These are phyloP conservation scores for Tenthredo mesomela DNA, from an alignment of 2,888 invertebrate genomes.

Conservation along the genomic window DNA sequence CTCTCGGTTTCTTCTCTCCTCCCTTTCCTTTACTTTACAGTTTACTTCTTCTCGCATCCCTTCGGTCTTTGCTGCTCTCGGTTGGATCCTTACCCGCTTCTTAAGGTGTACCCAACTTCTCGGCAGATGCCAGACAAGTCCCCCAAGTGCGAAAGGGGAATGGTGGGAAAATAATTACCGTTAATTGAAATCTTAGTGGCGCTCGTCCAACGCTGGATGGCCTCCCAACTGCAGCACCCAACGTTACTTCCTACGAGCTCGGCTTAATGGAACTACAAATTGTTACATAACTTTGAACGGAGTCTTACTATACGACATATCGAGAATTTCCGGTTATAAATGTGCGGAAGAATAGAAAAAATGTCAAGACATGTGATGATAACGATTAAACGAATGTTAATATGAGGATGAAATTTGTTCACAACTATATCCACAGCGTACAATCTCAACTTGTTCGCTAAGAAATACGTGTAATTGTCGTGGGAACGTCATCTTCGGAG, in stretches of 20 bases:
- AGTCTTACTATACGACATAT: neutral
- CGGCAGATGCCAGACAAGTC: constrained; percentile 47
- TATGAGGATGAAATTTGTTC: neutral
- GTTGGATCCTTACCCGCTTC: constrained; percentile 12
- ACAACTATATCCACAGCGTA: neutral
- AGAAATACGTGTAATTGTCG: constrained; percentile 21
- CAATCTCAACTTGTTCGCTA: neutral
- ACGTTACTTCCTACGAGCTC: constrained; percentile 21
- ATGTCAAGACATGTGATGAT: neutral
- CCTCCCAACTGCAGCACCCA: neutral
- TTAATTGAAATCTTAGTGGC: constrained; percentile 75
- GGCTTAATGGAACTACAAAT: constrained; percentile 49
- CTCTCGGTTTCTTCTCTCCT: constrained; percentile 21
- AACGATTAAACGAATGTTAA: neutral
- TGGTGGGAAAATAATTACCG: constrained; percentile 71
- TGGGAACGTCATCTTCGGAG: constrained; percentile 44
- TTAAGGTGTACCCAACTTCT: constrained; percentile 22
- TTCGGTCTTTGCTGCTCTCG: neutral
- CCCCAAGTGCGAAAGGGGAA: constrained; percentile 58
- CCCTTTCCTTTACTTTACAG: neutral
- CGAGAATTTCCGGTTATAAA: neutral
- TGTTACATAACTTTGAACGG: constrained; percentile 44
- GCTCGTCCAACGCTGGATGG: constrained; percentile 64
- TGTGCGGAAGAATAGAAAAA: neutral
- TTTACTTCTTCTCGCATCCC: neutral